Conservation (phyloP, 1,140 invertebrate species). For the Acromyrmex charruanus region DNA sequence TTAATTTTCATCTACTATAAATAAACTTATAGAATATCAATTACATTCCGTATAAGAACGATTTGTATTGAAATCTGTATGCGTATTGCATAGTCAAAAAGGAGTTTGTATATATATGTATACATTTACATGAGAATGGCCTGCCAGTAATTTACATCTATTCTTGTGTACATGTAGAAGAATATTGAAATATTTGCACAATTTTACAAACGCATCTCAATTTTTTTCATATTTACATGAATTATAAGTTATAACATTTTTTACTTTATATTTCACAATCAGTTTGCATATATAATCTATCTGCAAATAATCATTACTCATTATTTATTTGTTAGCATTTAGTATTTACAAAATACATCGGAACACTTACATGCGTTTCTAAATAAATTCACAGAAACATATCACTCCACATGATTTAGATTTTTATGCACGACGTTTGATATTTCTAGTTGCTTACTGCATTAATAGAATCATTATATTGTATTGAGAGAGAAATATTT, state of each 20-base stretch:
- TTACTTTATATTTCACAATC: too few species aligned
- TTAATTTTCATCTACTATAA: not conserved
- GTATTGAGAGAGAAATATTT: not conserved
- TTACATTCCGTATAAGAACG: not conserved
- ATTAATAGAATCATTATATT: not conserved
- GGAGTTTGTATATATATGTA: not conserved
- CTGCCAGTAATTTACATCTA: not conserved
- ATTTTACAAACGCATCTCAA: not conserved
- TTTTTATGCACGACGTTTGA: not conserved
- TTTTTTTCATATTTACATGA: not conserved
- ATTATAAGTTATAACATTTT: not conserved
- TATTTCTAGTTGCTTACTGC: not conserved
- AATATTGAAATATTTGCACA: not conserved
- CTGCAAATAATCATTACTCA: not conserved
- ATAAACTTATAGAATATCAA: not conserved
- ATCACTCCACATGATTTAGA: not conserved
- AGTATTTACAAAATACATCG: not conserved
- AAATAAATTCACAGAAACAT: not conserved
- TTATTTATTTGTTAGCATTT: not conserved
- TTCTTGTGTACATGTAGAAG: not conserved
- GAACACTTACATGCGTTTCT: not conserved
- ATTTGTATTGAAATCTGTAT: not conserved
- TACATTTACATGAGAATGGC: not conserved
- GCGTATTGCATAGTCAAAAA: not conserved
- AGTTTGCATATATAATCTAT: not conserved